Evolutionary conservation across 37 sponge, comb jelly and placozoan genomes (phyloP).

Genomic region (Amphimedon queenslandica): DNA sequence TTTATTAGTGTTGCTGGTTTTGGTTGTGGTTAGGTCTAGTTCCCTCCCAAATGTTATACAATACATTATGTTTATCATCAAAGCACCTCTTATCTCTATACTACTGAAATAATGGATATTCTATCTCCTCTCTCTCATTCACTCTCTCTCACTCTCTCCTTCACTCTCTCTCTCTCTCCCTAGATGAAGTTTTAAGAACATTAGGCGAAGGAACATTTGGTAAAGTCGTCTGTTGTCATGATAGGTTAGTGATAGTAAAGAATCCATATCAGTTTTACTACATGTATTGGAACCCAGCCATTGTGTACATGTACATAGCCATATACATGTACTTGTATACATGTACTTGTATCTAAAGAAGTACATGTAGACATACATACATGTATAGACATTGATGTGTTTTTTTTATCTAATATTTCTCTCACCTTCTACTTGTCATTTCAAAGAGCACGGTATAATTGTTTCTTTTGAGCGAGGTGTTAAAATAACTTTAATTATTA

Average conservation of each 20-base stretch:
- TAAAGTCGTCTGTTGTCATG: constrained; percentile 91
- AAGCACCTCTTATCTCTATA: too few species aligned
- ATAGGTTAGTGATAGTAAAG: constrained; percentile 91
- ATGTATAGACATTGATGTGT: constrained; percentile 6
- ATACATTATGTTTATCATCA: too few species aligned
- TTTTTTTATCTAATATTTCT: neutral
- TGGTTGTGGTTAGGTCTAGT: too few species aligned
- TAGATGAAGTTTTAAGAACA: constrained; percentile 85
- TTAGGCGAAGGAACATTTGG: constrained; percentile 99
- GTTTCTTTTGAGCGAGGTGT: too few species aligned
- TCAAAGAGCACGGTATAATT: too few species aligned
- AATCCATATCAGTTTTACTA: neutral
- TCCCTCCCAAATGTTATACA: too few species aligned
- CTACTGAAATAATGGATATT: too few species aligned
- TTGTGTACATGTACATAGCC: neutral
- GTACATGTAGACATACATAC: constrained; percentile 12
- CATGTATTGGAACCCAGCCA: neutral
- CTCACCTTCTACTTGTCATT: too few species aligned
- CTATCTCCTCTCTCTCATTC: too few species aligned
- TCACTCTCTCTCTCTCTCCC: neutral
- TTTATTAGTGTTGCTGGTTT: too few species aligned
- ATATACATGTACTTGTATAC: constrained; percentile 4
- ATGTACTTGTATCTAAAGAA: neutral
- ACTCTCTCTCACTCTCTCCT: too few species aligned
- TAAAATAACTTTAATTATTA: too few species aligned